Evolutionary conservation across 2,113 vertebrate genomes (phyloP), one percentile per base, ranked within the genome.

Genomic region (Urocolius indicus): DNA sequence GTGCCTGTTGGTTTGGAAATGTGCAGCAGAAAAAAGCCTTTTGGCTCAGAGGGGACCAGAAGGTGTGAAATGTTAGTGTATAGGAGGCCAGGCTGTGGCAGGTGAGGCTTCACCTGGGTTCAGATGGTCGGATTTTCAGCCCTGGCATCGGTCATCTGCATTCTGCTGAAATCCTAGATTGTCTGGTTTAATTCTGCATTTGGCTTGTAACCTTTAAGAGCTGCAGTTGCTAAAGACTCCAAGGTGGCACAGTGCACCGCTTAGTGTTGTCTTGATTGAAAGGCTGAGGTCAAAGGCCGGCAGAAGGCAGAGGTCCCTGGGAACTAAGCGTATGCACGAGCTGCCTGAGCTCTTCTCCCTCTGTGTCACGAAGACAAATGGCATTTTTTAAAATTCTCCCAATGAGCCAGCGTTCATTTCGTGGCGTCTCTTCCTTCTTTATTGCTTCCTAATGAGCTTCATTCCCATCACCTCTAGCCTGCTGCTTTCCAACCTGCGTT

Each of bases 321-420:
- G 95, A 92, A 87, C 82, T 82, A 86, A 95, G 95, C 78, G 73
- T n/a, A 65, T 81, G 91, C 96, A 86, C 34, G 30, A 92, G 87
- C 61, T 95, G 4, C 41, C 96, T 65, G 83, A 89, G 87, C 68
- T 93, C 91, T 74, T 95, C 96, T 86, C 90, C 81, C 93, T 92
- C 87, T 20, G 34, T 97, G 97, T 98, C 96, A 98, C 15, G 63
- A 98, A 98, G 97, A 98, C 95, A 98, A 97, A 98, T 98, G 91
- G 81, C 68, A 81, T 94, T 94, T 89, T 92, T 92, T n/a, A 89
- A 92, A 95, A 94, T 90, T 95, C 82, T 93, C 80, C 92, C 84
- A 61, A 45, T 91, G 93, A 96, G 78, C 68, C 71, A 84, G 54
- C 87, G 74, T 93, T 91, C 85, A 91, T 97, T 97, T 95, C 89